A percentile compares a stretch with the other conserved stretches of the same genome.
phyloP scores from a whole-genome alignment of 2,888 invertebrate species.

The Uloborus plumipes region DNA sequence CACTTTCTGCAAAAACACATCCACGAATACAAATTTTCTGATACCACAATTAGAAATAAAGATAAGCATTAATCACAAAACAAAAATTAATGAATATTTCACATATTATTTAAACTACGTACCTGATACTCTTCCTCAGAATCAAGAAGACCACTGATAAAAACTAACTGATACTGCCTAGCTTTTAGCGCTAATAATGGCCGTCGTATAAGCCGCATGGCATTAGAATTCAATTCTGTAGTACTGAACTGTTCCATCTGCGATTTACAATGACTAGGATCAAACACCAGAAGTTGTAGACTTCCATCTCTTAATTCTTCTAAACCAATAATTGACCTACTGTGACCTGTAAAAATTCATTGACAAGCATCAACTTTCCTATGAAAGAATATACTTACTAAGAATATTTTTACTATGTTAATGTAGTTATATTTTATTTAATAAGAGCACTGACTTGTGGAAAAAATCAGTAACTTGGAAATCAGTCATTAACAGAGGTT shows the following conservation, averaged over 20 bases:
- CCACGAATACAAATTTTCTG: too few relatives aligned
- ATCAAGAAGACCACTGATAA: conserved; percentile 81
- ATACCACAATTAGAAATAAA: too few relatives aligned
- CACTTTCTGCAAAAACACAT: too few relatives aligned
- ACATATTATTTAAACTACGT: not conserved
- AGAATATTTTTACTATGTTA: not conserved
- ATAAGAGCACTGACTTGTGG: too few relatives aligned
- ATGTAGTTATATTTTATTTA: too few relatives aligned
- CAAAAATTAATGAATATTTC: too few relatives aligned
- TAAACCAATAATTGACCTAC: conserved; percentile 89
- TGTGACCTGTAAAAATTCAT: conserved; percentile 78
- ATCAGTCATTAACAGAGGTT: too few relatives aligned
- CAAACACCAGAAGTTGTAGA: conserved; percentile 81
- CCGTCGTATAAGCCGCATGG: conserved; percentile 80
- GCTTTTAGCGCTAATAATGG: conserved; percentile 84
- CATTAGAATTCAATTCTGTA: conserved; percentile 76
- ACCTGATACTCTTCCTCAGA: conserved; percentile 77
- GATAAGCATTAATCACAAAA: too few relatives aligned
- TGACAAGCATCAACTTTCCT: not conserved
- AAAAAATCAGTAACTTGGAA: too few relatives aligned
- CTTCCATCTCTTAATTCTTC: conserved; percentile 80
- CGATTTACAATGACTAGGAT: conserved; percentile 86
- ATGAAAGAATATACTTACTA: not conserved
- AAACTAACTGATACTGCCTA: conserved; percentile 88
- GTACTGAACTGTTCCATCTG: conserved; percentile 81